Evolutionary conservation across 1,140 invertebrate genomes (phyloP), one percentile per base, ranked within the genome.

Genomic region (Hylaeus anthracinus): DNA sequence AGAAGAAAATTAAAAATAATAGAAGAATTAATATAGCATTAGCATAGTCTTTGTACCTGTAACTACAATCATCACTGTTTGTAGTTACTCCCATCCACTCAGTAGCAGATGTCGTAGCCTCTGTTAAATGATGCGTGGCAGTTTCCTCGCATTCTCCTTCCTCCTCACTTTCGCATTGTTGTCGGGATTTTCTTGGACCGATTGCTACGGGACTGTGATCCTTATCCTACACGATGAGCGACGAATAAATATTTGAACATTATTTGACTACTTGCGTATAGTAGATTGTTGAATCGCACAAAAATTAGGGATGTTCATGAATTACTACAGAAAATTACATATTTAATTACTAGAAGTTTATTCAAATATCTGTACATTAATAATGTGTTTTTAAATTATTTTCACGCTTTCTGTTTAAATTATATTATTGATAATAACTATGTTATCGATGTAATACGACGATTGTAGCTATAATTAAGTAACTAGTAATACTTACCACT

Each of bases 11-110:
- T 48, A 6, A 8, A 48, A 48, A 48, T 8, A 48, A 2, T 3
- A 67, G 48, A 37, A 71, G 26, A 43, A 26, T 63, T 76, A 53
- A 56, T 58, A 55, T 8, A 63, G 55, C 10, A 51, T 55, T 70
- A 66, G 56, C 0, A 10, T 77, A 69, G 61, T 26, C 14, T 65
- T 26, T 45, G 56, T n/a, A 94, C 94, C 92, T 93, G 87, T 97
- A 97, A 89, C 97, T 97, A 88, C 96, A 97, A 74, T 97, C 97
- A 90, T 96, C 96, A 91, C 97, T 97, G 90, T 98, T 98, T 69
- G 97, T 97, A 14, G 97, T 98, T 75, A 97, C 94, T 90, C 93
- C 97, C 95, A 95, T 95, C 97, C 97, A 98, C 91, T 98, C 97
- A 63, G 96, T 96, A 71, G 96, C 96, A 14, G 96, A 96, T 69